Evolutionary conservation across 2,888 invertebrate genomes (phyloP).

Genomic region (Trisateles emortualis): DNA sequence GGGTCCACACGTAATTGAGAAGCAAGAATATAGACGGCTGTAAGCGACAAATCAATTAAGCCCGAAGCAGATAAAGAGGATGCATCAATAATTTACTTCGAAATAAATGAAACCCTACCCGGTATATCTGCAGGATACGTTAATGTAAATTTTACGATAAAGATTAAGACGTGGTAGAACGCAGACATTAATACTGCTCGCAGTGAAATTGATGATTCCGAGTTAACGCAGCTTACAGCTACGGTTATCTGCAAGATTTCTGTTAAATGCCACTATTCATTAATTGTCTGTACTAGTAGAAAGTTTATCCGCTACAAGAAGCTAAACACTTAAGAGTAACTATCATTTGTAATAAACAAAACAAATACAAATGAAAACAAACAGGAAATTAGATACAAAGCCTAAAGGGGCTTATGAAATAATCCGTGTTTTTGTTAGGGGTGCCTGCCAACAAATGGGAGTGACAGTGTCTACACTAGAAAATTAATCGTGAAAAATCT

Average conservation of each 20-base stretch:
- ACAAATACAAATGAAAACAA: conserved; percentile 68
- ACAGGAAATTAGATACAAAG: conserved; percentile 76
- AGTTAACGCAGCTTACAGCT: conserved; percentile 32
- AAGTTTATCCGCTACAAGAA: conserved; percentile 32
- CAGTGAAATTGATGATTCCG: conserved; percentile 34
- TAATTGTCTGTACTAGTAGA: conserved; percentile 22
- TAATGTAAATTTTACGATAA: conserved; percentile 59
- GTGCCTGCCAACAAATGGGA: conserved; percentile 81
- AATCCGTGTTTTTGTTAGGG: conserved; percentile 84
- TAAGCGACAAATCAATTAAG: conserved; percentile 84
- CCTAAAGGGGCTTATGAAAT: conserved; percentile 74
- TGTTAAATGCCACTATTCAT: conserved; percentile 28
- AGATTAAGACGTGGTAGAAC: conserved; percentile 42
- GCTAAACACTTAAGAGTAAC: conserved; percentile 21
- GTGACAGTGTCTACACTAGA: conserved; percentile 79
- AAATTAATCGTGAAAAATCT: conserved; percentile 85
- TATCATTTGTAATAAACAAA: conserved; percentile 59
- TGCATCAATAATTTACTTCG: conserved; percentile 73
- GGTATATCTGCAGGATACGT: conserved; percentile 56
- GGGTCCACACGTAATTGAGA: conserved; percentile 80
- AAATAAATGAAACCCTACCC: conserved; percentile 60
- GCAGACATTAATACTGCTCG: conserved; percentile 37
- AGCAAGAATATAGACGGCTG: conserved; percentile 73
- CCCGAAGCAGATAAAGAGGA: conserved; percentile 77
- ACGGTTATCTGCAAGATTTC: conserved; percentile 25